These are phyloP conservation scores for Anguilla megastoma DNA, from an alignment of 2,797 vertebrate species.

Conservation along the genomic window DNA sequence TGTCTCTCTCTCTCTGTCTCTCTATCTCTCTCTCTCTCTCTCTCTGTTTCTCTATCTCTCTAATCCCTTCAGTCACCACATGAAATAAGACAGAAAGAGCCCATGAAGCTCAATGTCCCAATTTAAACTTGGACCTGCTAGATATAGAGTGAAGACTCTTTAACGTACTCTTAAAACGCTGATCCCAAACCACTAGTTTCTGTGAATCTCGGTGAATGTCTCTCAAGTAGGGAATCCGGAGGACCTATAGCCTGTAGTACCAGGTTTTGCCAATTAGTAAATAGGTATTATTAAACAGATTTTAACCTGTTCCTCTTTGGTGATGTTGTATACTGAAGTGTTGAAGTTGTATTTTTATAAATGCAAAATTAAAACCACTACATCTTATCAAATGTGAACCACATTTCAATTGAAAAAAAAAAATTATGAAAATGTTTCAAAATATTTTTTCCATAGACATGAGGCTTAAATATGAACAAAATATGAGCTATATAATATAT, in stretches of 20 bases:
- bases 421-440: too few relatives aligned
- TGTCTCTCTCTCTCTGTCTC: background rate
- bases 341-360: background rate
- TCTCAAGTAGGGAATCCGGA: background rate
- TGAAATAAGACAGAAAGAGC: conserved; percentile 70
- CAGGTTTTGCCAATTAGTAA: background rate
- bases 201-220: background rate
- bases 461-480: too few relatives aligned
- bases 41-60: background rate
- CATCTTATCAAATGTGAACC: background rate
- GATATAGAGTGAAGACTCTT: background rate
- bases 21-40: background rate
- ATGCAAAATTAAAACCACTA: background rate
- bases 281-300: background rate
- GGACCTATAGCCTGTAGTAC: background rate
- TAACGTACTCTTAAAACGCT: background rate
- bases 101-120: background rate
- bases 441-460: too few relatives aligned
- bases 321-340: background rate
- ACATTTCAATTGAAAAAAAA: too few relatives aligned
- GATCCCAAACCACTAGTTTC: background rate
- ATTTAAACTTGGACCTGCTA: background rate
- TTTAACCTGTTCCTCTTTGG: background rate
- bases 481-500: too few relatives aligned
- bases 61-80: conserved; percentile 55